Conservation (phyloP, 2,888 invertebrate species). For the Allacma fusca region DNA sequence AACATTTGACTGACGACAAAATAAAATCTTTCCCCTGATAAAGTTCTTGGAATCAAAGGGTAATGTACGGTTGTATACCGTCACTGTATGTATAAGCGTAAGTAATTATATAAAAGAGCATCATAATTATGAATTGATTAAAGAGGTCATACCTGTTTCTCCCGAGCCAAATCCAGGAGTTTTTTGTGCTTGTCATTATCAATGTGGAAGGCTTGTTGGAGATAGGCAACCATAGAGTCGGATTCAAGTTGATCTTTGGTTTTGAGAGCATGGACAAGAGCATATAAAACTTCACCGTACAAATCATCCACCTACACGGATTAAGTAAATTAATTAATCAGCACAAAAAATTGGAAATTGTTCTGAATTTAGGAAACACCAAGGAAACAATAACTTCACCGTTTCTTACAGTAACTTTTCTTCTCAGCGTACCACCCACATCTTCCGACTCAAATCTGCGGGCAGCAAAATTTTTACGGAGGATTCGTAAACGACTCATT, state of each 20-base stretch:
- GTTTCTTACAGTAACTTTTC: slow-evolving; percentile 59
- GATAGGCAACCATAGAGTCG: slow-evolving; percentile 75
- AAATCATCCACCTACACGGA: slow-evolving; percentile 80
- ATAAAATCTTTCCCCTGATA: too few relatives aligned
- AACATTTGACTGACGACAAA: too few relatives aligned
- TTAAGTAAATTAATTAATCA: too few relatives aligned
- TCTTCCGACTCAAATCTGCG: slow-evolving; percentile 59
- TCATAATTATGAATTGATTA: too few relatives aligned
- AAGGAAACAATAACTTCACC: not conserved
- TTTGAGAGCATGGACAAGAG: slow-evolving; percentile 84
- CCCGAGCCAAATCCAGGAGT: slow-evolving; percentile 75
- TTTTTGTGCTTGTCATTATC: slow-evolving; percentile 78
- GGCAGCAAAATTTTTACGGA: slow-evolving; percentile 56
- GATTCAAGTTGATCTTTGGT: slow-evolving; percentile 76
- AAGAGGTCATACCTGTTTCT: slow-evolving; percentile 71
- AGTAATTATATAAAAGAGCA: too few relatives aligned
- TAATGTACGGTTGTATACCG: too few relatives aligned
- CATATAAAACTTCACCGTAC: slow-evolving; percentile 82
- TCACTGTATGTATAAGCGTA: too few relatives aligned
- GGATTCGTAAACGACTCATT: slow-evolving; percentile 60
- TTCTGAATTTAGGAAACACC: not conserved
- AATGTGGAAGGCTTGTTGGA: slow-evolving; percentile 83
- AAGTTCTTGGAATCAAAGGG: too few relatives aligned
- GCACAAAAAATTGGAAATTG: too few relatives aligned
- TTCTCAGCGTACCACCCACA: slow-evolving; percentile 50